Evolutionary conservation across 2,888 invertebrate species (phyloP).

Genomic region (Orthonevra nobilis): DNA sequence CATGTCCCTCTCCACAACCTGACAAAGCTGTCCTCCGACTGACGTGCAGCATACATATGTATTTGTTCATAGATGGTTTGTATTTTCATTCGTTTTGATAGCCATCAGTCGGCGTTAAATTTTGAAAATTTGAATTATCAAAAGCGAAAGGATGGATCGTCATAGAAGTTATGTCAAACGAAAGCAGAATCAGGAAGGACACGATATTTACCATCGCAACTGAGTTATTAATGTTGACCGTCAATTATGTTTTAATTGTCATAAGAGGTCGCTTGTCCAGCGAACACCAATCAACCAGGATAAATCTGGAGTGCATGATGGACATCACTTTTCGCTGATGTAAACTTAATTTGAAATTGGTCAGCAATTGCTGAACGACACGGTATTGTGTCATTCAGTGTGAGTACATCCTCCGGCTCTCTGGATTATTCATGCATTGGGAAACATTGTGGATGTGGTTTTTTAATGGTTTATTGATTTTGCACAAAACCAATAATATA

Average conservation of each 20-base stretch:
- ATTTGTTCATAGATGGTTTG: background rate
- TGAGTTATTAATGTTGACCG: constrained; percentile 77
- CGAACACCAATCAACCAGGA: constrained; percentile 35
- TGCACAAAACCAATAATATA: background rate
- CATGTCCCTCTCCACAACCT: constrained; percentile 36
- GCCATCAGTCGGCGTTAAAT: constrained; percentile 52
- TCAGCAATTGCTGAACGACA: background rate
- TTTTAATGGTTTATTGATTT: constrained; percentile 13
- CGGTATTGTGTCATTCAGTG: constrained; percentile 31
- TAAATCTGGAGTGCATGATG: constrained; percentile 33
- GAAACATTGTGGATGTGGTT: constrained; percentile 25
- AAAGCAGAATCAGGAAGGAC: background rate
- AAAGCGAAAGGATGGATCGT: constrained; percentile 30
- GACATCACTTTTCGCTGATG: constrained; percentile 55
- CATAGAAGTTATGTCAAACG: constrained; percentile 26
- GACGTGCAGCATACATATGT: too few species aligned
- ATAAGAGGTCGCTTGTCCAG: constrained; percentile 76
- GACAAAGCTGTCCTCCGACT: constrained; percentile 21
- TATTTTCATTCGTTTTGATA: background rate
- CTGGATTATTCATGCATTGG: constrained; percentile 27
- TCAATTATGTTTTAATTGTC: constrained; percentile 81
- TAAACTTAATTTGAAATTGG: constrained; percentile 48
- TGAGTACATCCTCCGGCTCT: background rate
- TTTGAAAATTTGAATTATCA: constrained; percentile 64
- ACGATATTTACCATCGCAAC: constrained; percentile 45